Evolutionary conservation across 2,797 vertebrate genomes (phyloP), one percentile per base, ranked within the genome.

Genomic region (Momotus momota): DNA sequence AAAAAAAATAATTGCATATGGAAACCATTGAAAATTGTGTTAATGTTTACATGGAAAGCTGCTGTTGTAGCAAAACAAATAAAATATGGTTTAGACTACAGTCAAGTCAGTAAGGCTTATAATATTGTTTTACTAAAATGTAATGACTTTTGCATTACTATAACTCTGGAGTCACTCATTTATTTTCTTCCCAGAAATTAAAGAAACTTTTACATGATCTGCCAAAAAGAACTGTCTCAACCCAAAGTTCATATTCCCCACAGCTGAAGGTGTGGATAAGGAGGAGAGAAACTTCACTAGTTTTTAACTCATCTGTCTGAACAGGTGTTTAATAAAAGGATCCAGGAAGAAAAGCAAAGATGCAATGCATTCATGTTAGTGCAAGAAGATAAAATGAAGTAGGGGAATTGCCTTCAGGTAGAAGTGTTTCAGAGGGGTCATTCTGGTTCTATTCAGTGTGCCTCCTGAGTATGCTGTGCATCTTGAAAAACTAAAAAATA

Each of bases 331-430:
- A 58, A 33, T 64, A 27, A 70, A 66, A 84, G 20, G 35, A 18
- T 7, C 9, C 0, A 0, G 14, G 6, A 71, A 60, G 5, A 61
- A 70, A 78, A 38, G 6, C 3, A 21, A 38, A 31, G 11, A 35
- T 31, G 22, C 70, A 48, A 48, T 10, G 25, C 31, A 7, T 26
- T 67, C 2, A 5, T 49, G 5, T 69, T 78, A 74, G 49, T 2
- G 3, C 69, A 40, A 69, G 35, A 43, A 31, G 18, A 65, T 35
- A 43, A 52, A 74, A 54, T 45, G 3, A 73, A 19, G 40, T 12
- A 20, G 2, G n/a, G 27, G 5, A 48, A 9, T 38, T 0, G 0
- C 13, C 3, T 69, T 75, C 27, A 43, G 13, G 14, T 40, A 10
- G 23, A 43, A 60, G 10, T 25, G 11, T 38, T 64, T 62, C 2